phyloP scores from a whole-genome alignment of 2,797 vertebrate genomes.

The Tolypeutes matacus region DNA sequence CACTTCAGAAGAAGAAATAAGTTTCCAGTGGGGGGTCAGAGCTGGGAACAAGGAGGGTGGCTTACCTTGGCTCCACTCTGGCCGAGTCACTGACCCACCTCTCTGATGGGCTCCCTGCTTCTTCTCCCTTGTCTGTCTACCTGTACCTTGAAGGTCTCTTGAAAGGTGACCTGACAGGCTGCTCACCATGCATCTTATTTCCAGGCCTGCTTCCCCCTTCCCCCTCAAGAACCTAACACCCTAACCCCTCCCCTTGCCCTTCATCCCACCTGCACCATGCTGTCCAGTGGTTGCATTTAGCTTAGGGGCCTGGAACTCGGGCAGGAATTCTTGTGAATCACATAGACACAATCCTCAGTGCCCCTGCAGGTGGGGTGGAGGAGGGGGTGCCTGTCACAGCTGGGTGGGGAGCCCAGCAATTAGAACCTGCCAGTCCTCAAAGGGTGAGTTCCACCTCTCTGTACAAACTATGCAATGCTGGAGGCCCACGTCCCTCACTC shows the following conservation, averaged over 20 bases:
- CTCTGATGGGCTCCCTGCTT: slow-evolving; percentile 84
- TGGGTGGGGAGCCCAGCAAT: background rate
- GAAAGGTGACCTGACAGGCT: slow-evolving; percentile 90
- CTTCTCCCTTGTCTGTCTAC: slow-evolving; percentile 84
- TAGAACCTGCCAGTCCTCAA: background rate
- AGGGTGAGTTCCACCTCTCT: background rate
- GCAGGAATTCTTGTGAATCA: too few species aligned
- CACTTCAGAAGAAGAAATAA: background rate
- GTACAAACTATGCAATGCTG: background rate
- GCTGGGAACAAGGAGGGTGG: background rate
- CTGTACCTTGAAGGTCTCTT: slow-evolving; percentile 92
- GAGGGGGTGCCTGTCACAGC: background rate
- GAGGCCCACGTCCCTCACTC: background rate
- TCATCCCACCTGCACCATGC: rapidly evolving
- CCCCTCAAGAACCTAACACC: background rate
- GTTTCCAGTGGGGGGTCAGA: background rate
- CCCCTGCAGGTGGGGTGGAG: background rate
- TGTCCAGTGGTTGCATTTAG: background rate
- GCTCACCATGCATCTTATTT: background rate
- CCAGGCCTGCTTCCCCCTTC: background rate
- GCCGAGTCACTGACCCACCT: background rate
- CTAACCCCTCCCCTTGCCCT: background rate
- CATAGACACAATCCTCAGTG: rapidly evolving
- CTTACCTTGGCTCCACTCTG: background rate
- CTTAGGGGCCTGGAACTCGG: background rate